These are phyloP conservation scores for Euschistus heros DNA, from an alignment of 1,140 invertebrate genomes.

Conservation along the genomic window DNA sequence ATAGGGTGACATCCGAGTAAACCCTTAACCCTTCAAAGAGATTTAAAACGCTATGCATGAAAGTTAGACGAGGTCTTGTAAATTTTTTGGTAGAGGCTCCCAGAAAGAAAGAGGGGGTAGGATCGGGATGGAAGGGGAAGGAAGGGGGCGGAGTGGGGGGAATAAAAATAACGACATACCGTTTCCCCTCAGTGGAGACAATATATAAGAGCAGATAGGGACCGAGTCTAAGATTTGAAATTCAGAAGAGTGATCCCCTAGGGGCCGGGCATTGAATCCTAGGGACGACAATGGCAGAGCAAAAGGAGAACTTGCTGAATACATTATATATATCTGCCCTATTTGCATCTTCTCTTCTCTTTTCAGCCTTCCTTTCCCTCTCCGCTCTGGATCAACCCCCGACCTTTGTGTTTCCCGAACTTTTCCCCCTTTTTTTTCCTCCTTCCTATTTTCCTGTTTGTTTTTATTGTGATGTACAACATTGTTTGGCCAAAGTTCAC, in stretches of 20 bases:
- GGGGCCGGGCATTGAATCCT: constrained; percentile 18
- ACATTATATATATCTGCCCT: constrained; percentile 20
- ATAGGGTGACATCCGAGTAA: too few relatives aligned
- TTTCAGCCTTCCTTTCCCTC: constrained; percentile 1
- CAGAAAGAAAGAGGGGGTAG: background rate
- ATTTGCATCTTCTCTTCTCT: constrained; percentile 5
- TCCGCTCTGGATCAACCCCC: background rate
- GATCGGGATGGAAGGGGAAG: background rate
- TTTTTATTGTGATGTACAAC: too few relatives aligned
- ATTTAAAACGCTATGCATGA: constrained; percentile 1
- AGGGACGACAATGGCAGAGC: constrained; percentile 16
- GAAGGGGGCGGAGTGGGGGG: background rate
- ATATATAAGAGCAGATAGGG: constrained; percentile 7
- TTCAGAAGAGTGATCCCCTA: constrained; percentile 23
- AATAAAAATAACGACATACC: constrained; percentile 10
- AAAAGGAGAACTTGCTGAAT: constrained; percentile 12
- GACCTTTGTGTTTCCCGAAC: too few relatives aligned
- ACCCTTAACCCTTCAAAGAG: background rate
- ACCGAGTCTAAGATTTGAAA: constrained; percentile 17
- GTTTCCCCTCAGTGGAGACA: constrained; percentile 3
- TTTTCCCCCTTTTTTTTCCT: too few relatives aligned
- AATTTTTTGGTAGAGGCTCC: background rate
- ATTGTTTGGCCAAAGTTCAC: too few relatives aligned
- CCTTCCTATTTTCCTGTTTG: too few relatives aligned
- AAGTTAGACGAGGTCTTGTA: background rate